Conservation (phyloP, 2,113 vertebrate genomes). For the Micronisus gabar region DNA sequence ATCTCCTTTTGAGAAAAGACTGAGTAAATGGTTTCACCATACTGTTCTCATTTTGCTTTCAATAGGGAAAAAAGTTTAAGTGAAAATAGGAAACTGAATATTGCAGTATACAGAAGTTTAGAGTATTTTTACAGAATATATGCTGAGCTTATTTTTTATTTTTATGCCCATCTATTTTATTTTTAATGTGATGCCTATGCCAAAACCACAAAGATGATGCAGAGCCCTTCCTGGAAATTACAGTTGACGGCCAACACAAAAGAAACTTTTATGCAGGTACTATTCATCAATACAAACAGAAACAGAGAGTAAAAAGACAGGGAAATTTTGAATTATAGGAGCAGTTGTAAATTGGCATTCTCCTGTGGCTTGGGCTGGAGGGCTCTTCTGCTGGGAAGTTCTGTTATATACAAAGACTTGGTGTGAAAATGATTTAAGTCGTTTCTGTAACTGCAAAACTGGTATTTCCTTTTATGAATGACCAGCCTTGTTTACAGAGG, state of each 20-base stretch:
- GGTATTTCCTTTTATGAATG: slow-evolving; percentile 7
- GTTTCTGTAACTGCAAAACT: neutral
- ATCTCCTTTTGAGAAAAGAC: neutral
- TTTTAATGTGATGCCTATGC: neutral
- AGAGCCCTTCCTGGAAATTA: slow-evolving; percentile 6
- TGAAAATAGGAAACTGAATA: neutral
- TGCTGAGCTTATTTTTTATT: neutral
- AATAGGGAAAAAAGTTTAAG: neutral
- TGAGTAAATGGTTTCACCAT: neutral
- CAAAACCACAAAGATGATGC: neutral
- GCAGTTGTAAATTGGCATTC: neutral
- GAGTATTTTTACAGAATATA: neutral
- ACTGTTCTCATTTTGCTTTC: neutral
- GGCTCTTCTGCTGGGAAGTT: neutral
- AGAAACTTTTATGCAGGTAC: neutral
- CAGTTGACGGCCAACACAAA: neutral
- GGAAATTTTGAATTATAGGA: neutral
- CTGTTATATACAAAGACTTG: neutral
- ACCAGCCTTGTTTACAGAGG: neutral
- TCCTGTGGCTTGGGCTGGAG: neutral
- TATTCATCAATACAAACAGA: neutral
- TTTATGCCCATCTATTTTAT: neutral
- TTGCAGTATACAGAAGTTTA: neutral
- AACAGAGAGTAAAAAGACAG: neutral
- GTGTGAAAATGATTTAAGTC: neutral